These are phyloP conservation scores for Rhysida immarginata DNA, from an alignment of 1,140 invertebrate genomes.

Conservation along the genomic window DNA sequence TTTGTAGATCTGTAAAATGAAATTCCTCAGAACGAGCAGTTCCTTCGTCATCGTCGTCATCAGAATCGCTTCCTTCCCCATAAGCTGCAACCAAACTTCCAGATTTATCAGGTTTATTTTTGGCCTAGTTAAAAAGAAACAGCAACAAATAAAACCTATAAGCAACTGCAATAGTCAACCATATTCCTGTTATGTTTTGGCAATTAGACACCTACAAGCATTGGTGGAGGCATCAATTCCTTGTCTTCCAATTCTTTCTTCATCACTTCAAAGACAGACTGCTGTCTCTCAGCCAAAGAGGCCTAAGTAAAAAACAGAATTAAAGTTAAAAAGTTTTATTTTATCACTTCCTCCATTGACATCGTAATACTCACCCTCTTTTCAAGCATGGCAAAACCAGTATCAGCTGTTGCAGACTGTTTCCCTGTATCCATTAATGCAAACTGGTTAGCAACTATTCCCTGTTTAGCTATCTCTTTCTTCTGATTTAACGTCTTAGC, in stretches of 20 bases:
- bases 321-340: too few relatives aligned
- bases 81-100: conserved; percentile 53
- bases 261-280: conserved; percentile 5
- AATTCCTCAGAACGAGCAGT: conserved; percentile 38
- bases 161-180: conserved; percentile 1
- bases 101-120: background rate
- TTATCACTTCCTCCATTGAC: too few relatives aligned
- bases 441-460: conserved; percentile 29
- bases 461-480: conserved; percentile 66
- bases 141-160: background rate
- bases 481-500: conserved; percentile 93
- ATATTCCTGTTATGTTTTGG: background rate
- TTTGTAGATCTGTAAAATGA: conserved; percentile 64
- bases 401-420: conserved; percentile 58
- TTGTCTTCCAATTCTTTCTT: conserved; percentile 10
- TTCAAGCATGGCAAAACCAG: conserved; percentile 74
- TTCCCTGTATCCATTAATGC: conserved; percentile 8
- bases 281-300: conserved; percentile 6
- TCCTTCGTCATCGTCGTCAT: conserved; percentile 38
- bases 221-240: conserved; percentile 5
- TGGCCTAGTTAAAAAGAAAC: background rate
- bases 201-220: background rate
- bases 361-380: conserved; percentile 31
- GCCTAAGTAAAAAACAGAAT: background rate
- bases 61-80: conserved; percentile 48